These are phyloP conservation scores for Brenthis hecate DNA, from an alignment of 2,888 invertebrate genomes.

Conservation along the genomic window DNA sequence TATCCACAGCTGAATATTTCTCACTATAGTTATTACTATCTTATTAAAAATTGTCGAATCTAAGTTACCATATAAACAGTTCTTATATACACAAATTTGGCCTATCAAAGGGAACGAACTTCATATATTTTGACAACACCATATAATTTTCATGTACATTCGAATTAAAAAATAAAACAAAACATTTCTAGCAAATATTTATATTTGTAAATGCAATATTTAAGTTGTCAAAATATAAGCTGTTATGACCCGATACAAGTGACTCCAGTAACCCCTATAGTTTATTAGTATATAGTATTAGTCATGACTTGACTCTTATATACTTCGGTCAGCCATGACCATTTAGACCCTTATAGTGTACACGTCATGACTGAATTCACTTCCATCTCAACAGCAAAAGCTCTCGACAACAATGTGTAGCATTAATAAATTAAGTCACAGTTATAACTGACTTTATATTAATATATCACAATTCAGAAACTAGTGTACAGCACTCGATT, in stretches of 20 bases:
- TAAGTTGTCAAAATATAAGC: slow-evolving; percentile 7
- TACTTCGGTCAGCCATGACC: not conserved
- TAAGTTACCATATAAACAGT: slow-evolving; percentile 1
- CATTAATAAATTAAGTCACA: too few species aligned
- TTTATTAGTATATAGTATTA: not conserved
- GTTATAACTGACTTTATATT: not conserved
- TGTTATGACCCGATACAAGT: not conserved
- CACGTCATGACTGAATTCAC: slow-evolving; percentile 10
- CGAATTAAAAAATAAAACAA: slow-evolving; percentile 2
- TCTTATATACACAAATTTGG: slow-evolving; percentile 15
- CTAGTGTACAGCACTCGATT: not conserved
- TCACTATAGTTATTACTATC: slow-evolving; percentile 1
- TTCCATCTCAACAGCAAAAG: too few species aligned
- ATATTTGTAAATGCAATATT: slow-evolving; percentile 17
- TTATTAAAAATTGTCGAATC: slow-evolving; percentile 8
- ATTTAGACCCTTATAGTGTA: not conserved
- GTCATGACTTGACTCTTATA: slow-evolving; percentile 6
- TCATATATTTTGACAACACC: slow-evolving; percentile 12
- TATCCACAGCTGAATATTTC: slow-evolving; percentile 1
- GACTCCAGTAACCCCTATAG: slow-evolving; percentile 1
- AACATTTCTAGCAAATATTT: slow-evolving; percentile 6
- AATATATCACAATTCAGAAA: slow-evolving; percentile 13
- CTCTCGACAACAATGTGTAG: not conserved
- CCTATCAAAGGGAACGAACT: slow-evolving; percentile 3
- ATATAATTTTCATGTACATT: slow-evolving; percentile 1